Percentiles rank a stretch among this genome's conserved stretches.
Conservation (phyloP, 1,140 invertebrate species). For the Plectrocnemia conspersa region DNA sequence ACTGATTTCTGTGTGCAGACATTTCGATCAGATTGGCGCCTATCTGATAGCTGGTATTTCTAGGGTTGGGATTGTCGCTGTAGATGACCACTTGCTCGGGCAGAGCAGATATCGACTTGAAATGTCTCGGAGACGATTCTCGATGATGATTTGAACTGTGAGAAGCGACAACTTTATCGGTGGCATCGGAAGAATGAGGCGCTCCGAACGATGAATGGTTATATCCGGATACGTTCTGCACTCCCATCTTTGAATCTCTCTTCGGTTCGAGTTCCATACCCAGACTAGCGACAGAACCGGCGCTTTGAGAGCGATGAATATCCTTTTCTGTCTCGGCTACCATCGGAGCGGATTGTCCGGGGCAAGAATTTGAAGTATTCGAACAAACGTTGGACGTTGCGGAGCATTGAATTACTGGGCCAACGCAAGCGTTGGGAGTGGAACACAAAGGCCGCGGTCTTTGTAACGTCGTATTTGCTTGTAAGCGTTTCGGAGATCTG, state of each 20-base stretch:
- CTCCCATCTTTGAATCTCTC: conserved; percentile 18
- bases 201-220: conserved; percentile 21
- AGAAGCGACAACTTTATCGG: conserved; percentile 3
- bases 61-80: neutral
- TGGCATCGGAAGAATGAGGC: neutral
- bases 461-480: conserved; percentile 23
- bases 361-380: conserved; percentile 8
- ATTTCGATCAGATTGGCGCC: conserved; percentile 14
- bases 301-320: conserved; percentile 32
- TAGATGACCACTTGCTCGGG: conserved; percentile 6
- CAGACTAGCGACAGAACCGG: conserved; percentile 29
- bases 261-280: conserved; percentile 20
- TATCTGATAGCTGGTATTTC: conserved; percentile 15
- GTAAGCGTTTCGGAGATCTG: conserved; percentile 19
- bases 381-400: conserved; percentile 4
- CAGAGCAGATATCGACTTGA: conserved; percentile 22
- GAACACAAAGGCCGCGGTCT: conserved; percentile 19
- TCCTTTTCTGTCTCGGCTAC: neutral
- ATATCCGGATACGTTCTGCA: conserved; percentile 33
- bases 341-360: conserved; percentile 5
- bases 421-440: conserved; percentile 1
- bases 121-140: conserved; percentile 29
- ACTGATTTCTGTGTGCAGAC: conserved; percentile 11
- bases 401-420: neutral
- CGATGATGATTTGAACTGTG: conserved; percentile 9